phyloP scores from a whole-genome alignment of 2,113 vertebrate species.

The Takifugu bimaculatus region DNA sequence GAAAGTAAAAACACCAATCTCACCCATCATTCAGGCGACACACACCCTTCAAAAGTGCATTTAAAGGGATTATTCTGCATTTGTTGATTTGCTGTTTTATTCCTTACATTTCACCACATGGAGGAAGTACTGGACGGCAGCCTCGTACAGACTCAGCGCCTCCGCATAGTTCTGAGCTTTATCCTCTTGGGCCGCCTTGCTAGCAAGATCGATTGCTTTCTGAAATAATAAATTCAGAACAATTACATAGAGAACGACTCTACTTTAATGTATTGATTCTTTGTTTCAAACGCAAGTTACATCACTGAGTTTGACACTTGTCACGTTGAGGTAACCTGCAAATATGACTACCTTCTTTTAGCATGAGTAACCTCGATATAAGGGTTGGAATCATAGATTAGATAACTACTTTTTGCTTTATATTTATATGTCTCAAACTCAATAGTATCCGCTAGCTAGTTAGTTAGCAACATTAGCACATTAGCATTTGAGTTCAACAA shows the following conservation, averaged over 20 bases:
- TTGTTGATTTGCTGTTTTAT: neutral
- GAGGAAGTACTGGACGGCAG: slow-evolving; percentile 93
- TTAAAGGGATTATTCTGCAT: neutral
- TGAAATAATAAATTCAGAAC: slow-evolving; percentile 46
- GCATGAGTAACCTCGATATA: no score
- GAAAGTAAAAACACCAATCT: slow-evolving; percentile 1
- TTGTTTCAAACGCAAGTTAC: no score
- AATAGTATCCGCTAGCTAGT: slow-evolving; percentile 6
- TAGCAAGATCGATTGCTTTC: slow-evolving; percentile 97
- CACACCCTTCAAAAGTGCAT: neutral
- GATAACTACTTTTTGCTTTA: neutral
- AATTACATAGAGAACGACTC: neutral
- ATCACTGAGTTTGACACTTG: no score
- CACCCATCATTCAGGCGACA: neutral
- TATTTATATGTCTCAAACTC: slow-evolving; percentile 2
- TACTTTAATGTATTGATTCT: no score
- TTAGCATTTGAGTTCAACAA: slow-evolving; percentile 8
- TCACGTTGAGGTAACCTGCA: no score
- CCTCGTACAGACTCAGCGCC: slow-evolving; percentile 88
- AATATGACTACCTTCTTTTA: no score
- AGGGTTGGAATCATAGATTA: no score
- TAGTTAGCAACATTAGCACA: slow-evolving; percentile 16
- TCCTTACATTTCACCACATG: slow-evolving; percentile 96
- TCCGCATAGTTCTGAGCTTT: slow-evolving; percentile 95
- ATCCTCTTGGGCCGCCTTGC: slow-evolving; percentile 93